Conservation (phyloP, 2,888 invertebrate species). For the Pteria penguin region DNA sequence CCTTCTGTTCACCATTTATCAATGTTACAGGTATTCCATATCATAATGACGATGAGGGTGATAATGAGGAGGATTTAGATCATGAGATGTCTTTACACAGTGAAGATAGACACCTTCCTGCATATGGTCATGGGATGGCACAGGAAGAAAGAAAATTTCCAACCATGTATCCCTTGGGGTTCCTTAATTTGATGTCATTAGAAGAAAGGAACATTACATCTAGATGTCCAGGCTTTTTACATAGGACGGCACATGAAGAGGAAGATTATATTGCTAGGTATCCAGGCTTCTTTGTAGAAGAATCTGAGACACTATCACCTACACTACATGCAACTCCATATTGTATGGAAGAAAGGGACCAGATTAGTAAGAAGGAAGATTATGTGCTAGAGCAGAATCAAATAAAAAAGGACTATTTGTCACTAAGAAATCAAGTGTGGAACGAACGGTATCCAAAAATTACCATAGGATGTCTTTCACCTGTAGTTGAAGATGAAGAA, state of each 20-base stretch:
- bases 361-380: background rate
- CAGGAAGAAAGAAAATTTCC: background rate
- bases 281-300: background rate
- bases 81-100: background rate
- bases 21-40: background rate
- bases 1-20: background rate
- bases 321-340: background rate
- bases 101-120: background rate
- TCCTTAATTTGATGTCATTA: too few species aligned
- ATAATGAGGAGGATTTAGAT: background rate
- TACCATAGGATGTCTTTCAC: background rate
- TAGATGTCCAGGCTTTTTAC: too few species aligned
- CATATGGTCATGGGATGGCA: background rate
- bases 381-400: background rate
- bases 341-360: background rate
- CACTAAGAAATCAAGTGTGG: background rate
- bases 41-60: background rate
- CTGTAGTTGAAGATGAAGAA: background rate
- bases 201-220: too few species aligned
- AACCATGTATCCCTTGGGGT: background rate
- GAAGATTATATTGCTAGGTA: background rate
- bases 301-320: background rate
- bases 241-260: background rate
- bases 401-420: background rate
- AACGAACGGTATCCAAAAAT: background rate